A percentile compares a stretch with the other conserved stretches of the same genome.
Evolutionary conservation across 1,140 invertebrate genomes (phyloP).

Genomic region (Nebria ingens): DNA sequence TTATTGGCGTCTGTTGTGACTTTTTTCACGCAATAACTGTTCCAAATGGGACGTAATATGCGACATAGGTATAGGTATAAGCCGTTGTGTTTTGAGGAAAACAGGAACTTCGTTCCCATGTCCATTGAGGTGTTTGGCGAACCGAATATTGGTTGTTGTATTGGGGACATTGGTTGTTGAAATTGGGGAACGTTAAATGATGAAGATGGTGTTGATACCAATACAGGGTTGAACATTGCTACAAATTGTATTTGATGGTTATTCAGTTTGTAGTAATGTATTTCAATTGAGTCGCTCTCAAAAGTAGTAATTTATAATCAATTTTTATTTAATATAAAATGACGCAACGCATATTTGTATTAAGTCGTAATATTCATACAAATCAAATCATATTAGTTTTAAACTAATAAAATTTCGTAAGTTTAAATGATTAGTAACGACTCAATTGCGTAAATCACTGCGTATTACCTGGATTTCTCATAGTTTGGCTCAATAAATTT

Average conservation of each 20-base stretch:
- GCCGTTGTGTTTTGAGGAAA: constrained; percentile 85
- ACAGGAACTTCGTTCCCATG: constrained; percentile 35
- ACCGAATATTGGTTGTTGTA: constrained; percentile 15
- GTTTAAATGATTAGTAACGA: too few relatives aligned
- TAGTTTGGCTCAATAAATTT: background rate
- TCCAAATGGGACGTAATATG: constrained; percentile 76
- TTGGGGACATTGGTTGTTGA: constrained; percentile 15
- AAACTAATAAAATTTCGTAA: too few relatives aligned
- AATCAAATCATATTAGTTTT: too few relatives aligned
- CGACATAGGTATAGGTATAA: constrained; percentile 83
- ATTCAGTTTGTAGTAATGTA: too few relatives aligned
- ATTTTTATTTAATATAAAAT: too few relatives aligned
- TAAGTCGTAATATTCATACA: too few relatives aligned
- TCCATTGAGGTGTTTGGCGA: constrained; percentile 10
- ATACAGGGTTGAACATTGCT: background rate
- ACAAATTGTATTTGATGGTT: background rate
- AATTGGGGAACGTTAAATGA: background rate
- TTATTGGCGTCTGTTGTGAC: constrained; percentile 44
- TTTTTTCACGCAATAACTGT: constrained; percentile 57
- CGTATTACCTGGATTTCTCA: constrained; percentile 25
- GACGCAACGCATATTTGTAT: too few relatives aligned
- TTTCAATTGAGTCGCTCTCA: too few relatives aligned
- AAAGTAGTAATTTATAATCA: too few relatives aligned
- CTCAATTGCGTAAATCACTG: too few relatives aligned
- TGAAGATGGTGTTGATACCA: background rate